A percentile compares a stretch with the other conserved stretches of the same genome.
Conservation (phyloP, 2,113 vertebrate genomes). For the Rhynchopsitta pachyrhyncha region DNA sequence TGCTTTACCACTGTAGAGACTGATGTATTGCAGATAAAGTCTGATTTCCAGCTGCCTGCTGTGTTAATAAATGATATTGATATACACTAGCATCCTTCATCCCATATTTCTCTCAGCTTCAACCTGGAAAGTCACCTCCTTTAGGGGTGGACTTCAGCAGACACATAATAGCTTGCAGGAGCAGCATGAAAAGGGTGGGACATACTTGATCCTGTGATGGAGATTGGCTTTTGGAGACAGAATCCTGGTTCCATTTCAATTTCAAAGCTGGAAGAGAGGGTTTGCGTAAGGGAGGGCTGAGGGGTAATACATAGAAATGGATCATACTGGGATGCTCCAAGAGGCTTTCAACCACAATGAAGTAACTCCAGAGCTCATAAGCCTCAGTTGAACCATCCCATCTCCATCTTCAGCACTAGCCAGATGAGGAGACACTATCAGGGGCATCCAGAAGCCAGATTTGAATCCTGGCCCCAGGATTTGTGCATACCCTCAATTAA, state of each 20-base stretch:
- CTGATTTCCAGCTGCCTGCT: not conserved
- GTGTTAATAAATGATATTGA: not conserved
- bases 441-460: not conserved
- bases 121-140: not conserved
- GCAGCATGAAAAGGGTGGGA: not conserved
- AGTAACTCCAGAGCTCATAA: not conserved
- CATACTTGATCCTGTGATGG: not conserved
- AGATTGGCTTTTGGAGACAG: not conserved
- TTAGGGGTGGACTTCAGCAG: not conserved
- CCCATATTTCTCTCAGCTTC: not conserved
- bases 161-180: not conserved
- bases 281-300: not conserved
- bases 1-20: not conserved
- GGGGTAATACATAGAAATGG: not conserved
- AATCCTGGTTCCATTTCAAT: fast-evolving
- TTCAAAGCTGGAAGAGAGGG: not conserved
- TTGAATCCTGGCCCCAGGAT: not conserved
- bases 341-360: not conserved
- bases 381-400: not conserved
- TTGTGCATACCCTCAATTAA: not conserved
- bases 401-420: not conserved
- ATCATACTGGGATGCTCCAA: not conserved
- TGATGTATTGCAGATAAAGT: not conserved
- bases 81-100: not conserved
- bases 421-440: not conserved